Evolutionary conservation across 2,888 invertebrate species (phyloP).

Genomic region (Napeogenes sylphis): DNA sequence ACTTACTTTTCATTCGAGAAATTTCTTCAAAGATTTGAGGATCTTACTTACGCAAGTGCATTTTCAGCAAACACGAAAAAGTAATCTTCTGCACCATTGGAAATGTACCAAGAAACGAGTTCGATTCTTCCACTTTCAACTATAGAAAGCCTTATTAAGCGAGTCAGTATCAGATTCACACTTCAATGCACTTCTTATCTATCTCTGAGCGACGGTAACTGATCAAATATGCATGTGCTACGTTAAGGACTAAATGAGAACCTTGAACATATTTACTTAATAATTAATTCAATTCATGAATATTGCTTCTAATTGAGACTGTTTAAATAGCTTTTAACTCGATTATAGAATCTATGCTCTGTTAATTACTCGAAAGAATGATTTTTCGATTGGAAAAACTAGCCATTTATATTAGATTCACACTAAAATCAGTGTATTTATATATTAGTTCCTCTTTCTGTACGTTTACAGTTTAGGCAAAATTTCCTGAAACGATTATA

Average conservation of each 20-base stretch:
- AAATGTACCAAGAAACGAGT: constrained; percentile 21
- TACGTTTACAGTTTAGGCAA: too few relatives aligned
- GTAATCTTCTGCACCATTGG: constrained; percentile 22
- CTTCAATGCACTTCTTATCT: constrained; percentile 27
- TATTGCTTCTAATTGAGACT: neutral
- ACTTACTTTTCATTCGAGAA: neutral
- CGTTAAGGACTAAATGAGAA: constrained; percentile 8
- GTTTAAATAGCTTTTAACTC: too few relatives aligned
- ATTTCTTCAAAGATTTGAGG: neutral
- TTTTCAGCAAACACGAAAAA: constrained; percentile 12
- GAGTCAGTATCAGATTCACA: constrained; percentile 25
- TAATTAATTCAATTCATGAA: neutral
- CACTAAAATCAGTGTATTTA: too few relatives aligned
- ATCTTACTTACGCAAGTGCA: neutral
- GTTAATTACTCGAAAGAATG: too few relatives aligned
- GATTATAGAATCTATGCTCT: too few relatives aligned
- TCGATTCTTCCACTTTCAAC: constrained; percentile 20
- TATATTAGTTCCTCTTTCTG: too few relatives aligned
- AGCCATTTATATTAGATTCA: too few relatives aligned
- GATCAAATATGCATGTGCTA: constrained; percentile 24
- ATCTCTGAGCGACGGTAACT: constrained; percentile 20
- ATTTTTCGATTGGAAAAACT: too few relatives aligned
- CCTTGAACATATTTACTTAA: neutral
- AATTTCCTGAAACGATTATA: too few relatives aligned
- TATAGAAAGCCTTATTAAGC: constrained; percentile 21